These are phyloP conservation scores for Falcaria lacertinaria DNA, from an alignment of 2,888 invertebrate genomes.

Conservation along the genomic window DNA sequence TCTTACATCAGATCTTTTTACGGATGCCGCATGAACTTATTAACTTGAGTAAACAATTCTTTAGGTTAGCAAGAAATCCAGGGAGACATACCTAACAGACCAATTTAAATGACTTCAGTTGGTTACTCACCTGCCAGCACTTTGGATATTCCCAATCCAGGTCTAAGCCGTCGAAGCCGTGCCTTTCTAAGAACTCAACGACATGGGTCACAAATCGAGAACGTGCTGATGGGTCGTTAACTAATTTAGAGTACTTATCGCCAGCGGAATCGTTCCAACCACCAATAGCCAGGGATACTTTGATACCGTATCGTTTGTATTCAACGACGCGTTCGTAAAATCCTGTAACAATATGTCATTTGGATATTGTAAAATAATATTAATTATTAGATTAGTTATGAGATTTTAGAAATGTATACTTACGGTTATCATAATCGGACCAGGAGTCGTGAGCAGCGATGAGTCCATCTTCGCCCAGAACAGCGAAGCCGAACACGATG, in stretches of 20 bases:
- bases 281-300: constrained; percentile 93
- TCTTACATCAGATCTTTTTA: too few species aligned
- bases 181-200: constrained; percentile 87
- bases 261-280: constrained; percentile 97
- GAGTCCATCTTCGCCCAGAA: constrained; percentile 89
- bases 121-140: constrained; percentile 84
- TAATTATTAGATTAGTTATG: too few species aligned
- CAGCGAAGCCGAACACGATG: constrained; percentile 95
- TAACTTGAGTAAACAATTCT: too few species aligned
- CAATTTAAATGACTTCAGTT: too few species aligned
- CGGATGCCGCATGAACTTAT: too few species aligned
- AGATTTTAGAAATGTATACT: too few species aligned
- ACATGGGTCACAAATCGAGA: constrained; percentile 87
- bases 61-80: too few species aligned
- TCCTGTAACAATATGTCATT: constrained; percentile 59
- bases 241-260: constrained; percentile 92
- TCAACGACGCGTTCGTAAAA: constrained; percentile 92
- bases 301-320: constrained; percentile 88
- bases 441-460: constrained; percentile 92
- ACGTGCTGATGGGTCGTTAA: constrained; percentile 86
- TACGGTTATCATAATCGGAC: constrained; percentile 93
- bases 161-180: constrained; percentile 95
- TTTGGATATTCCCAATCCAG: constrained; percentile 97
- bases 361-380: too few species aligned
- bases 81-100: too few species aligned